Evolutionary conservation across 2,888 invertebrate species (phyloP), one percentile per base, ranked within the genome.

Genomic region (Epinotia demarniana): DNA sequence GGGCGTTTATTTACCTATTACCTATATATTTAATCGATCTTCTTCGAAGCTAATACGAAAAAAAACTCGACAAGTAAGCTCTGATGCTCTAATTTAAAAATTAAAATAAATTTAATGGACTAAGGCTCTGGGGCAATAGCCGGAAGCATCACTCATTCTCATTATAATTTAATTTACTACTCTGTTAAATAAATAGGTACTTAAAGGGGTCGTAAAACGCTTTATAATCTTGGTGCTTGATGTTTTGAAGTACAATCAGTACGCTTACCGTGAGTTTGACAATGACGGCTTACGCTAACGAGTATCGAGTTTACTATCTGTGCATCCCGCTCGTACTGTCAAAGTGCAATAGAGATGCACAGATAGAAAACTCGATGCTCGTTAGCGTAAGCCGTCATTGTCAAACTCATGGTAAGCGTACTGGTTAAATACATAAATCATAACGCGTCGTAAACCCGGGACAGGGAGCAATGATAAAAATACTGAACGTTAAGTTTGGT

Each of bases 371-470:
- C n/a, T n/a, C n/a, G n/a, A n/a, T n/a, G n/a, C n/a, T n/a, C n/a
- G n/a, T n/a, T n/a, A n/a, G n/a, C n/a, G n/a, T n/a, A n/a, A n/a
- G n/a, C n/a, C n/a, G n/a, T n/a, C n/a, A n/a, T n/a, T n/a, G n/a
- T n/a, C n/a, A n/a, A n/a, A n/a, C n/a, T n/a, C n/a, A n/a, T n/a
- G n/a, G n/a, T n/a, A n/a, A n/a, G n/a, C n/a, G n/a, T n/a, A n/a
- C n/a, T n/a, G 77, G 74, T 66, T 75, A 76, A 74, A 81, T 78
- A 79, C 78, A 80, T 84, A 82, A 81, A 83, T 81, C 78, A 84
- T 78, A 78, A 78, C 73, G 78, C 68, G 63, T 78, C 77, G 77
- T 79, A 81, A 81, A 82, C 78, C 73, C 77, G 75, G 27, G 74
- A 64, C 71, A 73, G 68, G 79, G 72, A 79, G 79, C 75, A 81